Evolutionary conservation across 2,797 vertebrate species (phyloP).

Genomic region (Fratercula arctica): DNA sequence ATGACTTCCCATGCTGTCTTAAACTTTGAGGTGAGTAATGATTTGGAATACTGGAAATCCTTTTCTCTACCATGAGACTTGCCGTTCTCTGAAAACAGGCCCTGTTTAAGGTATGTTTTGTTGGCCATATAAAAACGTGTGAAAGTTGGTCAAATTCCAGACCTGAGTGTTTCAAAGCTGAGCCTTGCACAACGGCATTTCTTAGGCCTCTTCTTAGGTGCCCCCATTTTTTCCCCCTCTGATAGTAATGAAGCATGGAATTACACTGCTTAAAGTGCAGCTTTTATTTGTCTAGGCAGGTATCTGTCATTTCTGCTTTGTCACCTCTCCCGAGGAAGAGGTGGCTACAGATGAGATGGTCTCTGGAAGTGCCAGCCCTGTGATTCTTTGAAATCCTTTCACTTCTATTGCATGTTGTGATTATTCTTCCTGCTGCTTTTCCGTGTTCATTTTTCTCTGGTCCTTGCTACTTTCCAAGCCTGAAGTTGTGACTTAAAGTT

Average conservation of each 20-base stretch:
- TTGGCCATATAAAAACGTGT: background rate
- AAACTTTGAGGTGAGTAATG: background rate
- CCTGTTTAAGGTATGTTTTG: background rate
- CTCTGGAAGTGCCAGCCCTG: background rate
- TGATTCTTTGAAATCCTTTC: background rate
- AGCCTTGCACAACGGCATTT: accelerated
- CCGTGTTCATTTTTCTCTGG: background rate
- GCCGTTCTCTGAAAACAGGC: background rate
- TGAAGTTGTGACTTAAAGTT: background rate
- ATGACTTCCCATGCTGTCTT: background rate
- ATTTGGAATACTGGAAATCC: background rate
- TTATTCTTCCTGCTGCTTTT: background rate
- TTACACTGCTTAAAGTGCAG: background rate
- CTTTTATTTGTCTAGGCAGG: background rate
- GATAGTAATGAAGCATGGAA: background rate
- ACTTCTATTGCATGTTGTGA: background rate
- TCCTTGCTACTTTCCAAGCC: background rate
- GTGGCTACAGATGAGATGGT: background rate
- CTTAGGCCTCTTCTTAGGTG: background rate
- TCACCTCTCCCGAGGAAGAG: background rate
- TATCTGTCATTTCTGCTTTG: background rate
- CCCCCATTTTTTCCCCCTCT: accelerated
- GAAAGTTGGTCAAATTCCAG: background rate
- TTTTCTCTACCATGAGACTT: accelerated
- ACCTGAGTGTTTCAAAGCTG: background rate